Evolutionary conservation across 1,140 invertebrate species (phyloP).

Genomic region (Orius laevigatus): DNA sequence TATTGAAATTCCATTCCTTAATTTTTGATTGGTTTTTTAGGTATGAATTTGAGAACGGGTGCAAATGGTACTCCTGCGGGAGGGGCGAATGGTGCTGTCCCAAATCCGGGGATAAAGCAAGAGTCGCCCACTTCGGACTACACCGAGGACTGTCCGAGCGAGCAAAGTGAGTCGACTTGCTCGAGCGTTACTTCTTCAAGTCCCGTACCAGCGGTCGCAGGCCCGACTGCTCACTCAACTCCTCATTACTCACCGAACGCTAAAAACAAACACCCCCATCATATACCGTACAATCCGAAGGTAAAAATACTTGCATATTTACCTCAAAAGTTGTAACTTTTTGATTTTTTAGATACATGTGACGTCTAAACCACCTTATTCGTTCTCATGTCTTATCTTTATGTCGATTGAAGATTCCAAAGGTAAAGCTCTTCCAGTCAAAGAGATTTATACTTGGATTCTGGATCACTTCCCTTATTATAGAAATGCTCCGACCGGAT

Average conservation of each 20-base stretch:
- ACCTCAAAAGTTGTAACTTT: neutral
- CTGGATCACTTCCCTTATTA: slow-evolving; percentile 93
- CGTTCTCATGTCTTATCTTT: slow-evolving; percentile 89
- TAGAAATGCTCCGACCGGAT: slow-evolving; percentile 85
- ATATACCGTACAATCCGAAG: slow-evolving; percentile 51
- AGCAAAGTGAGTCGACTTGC: slow-evolving; percentile 20
- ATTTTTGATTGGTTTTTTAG: slow-evolving; percentile 25
- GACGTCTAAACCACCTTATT: slow-evolving; percentile 83
- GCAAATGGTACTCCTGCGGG: slow-evolving; percentile 13
- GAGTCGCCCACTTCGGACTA: slow-evolving; percentile 25
- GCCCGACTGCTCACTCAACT: slow-evolving; percentile 3
- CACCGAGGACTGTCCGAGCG: slow-evolving; percentile 22
- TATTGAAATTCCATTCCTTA: neutral
- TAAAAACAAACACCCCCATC: slow-evolving; percentile 49
- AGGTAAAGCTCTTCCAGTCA: slow-evolving; percentile 76
- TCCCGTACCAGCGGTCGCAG: slow-evolving; percentile 12
- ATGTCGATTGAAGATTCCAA: slow-evolving; percentile 91
- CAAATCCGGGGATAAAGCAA: slow-evolving; percentile 12
- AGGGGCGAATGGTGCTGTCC: neutral
- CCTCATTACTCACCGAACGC: slow-evolving; percentile 11
- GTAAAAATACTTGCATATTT: slow-evolving; percentile 17
- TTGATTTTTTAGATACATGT: slow-evolving; percentile 44
- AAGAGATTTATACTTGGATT: slow-evolving; percentile 98
- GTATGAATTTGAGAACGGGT: slow-evolving; percentile 29
- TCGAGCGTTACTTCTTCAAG: slow-evolving; percentile 20